phyloP scores from a whole-genome alignment of 2,888 invertebrate species.

The Cheilosia grossa region DNA sequence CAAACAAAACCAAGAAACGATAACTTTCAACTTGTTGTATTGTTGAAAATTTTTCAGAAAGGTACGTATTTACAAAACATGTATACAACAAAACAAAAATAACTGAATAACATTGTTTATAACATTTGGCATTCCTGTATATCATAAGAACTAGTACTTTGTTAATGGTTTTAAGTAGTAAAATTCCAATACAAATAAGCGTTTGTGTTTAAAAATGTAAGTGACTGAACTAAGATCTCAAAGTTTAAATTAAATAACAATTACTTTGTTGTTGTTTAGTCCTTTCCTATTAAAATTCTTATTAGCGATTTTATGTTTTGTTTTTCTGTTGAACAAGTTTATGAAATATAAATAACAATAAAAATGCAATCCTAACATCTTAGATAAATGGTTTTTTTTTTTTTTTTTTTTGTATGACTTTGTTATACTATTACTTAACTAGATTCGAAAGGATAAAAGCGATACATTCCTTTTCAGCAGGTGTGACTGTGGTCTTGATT shows the following conservation, averaged over 20 bases:
- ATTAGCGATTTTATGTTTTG: conserved; percentile 15
- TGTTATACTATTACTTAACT: conserved; percentile 53
- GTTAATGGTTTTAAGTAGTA: conserved; percentile 23
- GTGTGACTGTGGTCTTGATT: conserved; percentile 78
- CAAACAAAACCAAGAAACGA: not conserved
- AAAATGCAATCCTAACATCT: conserved; percentile 43
- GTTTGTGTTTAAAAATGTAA: conserved; percentile 22
- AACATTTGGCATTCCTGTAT: not conserved
- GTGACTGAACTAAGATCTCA: conserved; percentile 13
- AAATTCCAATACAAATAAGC: conserved; percentile 11
- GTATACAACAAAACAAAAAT: not conserved
- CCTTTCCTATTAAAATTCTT: conserved; percentile 23
- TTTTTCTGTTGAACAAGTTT: conserved; percentile 41
- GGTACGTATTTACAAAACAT: not conserved
- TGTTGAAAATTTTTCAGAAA: not conserved
- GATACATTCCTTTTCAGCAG: conserved; percentile 82
- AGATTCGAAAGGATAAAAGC: conserved; percentile 83
- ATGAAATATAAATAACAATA: conserved; percentile 62
- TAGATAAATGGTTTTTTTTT: conserved; percentile 32
- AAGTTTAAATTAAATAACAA: not conserved
- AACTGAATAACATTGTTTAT: not conserved
- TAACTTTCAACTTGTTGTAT: not conserved
- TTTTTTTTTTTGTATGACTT: conserved; percentile 5
- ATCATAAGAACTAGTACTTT: conserved; percentile 3
- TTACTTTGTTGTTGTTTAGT: conserved; percentile 3